These are phyloP conservation scores for Crypturellus tataupa DNA, from an alignment of 2,797 vertebrate species.

Conservation along the genomic window DNA sequence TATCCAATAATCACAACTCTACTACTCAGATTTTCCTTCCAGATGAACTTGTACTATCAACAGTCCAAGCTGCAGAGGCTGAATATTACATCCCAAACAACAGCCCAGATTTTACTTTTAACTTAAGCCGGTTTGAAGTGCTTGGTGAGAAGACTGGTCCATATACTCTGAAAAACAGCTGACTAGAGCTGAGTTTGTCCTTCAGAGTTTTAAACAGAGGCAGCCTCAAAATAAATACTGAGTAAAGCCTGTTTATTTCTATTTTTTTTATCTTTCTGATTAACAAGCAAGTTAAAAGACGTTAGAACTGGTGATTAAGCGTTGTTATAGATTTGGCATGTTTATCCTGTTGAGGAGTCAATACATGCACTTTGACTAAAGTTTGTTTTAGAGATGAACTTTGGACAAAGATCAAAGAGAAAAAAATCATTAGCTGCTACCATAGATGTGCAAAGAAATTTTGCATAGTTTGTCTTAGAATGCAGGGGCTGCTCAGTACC, in stretches of 20 bases:
- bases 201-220: background rate
- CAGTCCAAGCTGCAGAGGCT: background rate
- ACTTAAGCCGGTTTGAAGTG: background rate
- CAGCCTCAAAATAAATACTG: background rate
- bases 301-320: background rate
- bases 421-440: conserved; percentile 47
- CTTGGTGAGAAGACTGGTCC: background rate
- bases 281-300: conserved; percentile 51
- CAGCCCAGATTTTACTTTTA: conserved; percentile 9
- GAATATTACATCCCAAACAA: background rate
- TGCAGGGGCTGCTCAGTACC: background rate
- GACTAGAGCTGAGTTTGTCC: background rate
- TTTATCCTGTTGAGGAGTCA: conserved; percentile 61
- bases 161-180: background rate
- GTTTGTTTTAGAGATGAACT: conserved; percentile 66
- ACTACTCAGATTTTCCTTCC: background rate
- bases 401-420: conserved; percentile 60
- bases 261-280: background rate
- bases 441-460: background rate
- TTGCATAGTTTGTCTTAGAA: background rate
- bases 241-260: conserved; percentile 20
- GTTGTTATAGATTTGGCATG: background rate
- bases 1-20: background rate
- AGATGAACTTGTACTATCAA: background rate
- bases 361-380: conserved; percentile 27